These are phyloP conservation scores for Ifrita kowaldi DNA, from an alignment of 2,113 vertebrate species.

Conservation along the genomic window DNA sequence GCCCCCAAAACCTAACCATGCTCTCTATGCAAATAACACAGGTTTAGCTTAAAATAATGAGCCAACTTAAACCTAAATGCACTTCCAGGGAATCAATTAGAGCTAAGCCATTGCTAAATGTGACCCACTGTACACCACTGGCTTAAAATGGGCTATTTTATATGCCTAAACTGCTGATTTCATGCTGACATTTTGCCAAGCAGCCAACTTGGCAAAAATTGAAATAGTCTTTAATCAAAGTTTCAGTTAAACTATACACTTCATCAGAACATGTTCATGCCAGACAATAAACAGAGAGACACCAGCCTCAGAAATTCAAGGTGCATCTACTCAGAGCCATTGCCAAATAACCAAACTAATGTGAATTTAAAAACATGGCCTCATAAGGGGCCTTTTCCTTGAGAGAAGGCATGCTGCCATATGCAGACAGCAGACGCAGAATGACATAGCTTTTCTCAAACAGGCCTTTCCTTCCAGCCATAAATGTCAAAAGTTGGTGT, in stretches of 20 bases:
- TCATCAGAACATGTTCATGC: not conserved
- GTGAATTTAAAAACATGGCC: not conserved
- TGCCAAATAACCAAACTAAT: not conserved
- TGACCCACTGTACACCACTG: not conserved
- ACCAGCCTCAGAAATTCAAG: not conserved
- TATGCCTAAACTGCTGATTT: not conserved
- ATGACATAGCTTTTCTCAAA: not conserved
- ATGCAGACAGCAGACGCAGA: not conserved
- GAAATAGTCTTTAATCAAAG: not conserved
- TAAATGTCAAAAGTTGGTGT: not conserved
- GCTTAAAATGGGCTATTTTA: not conserved
- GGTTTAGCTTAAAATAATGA: conserved; percentile 4
- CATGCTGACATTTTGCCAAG: not conserved
- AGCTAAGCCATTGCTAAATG: not conserved
- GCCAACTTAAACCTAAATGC: not conserved
- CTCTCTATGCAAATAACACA: not conserved
- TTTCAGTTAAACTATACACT: not conserved
- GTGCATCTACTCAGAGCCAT: not conserved
- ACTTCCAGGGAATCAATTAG: not conserved
- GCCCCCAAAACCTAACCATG: not conserved
- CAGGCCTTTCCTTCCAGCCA: not conserved
- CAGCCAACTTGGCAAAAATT: not conserved
- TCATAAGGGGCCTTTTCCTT: not conserved
- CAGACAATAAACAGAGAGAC: not conserved
- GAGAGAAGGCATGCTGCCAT: not conserved